phyloP scores from a whole-genome alignment of 2,797 vertebrate genomes.

The Hoplostethus atlanticus region DNA sequence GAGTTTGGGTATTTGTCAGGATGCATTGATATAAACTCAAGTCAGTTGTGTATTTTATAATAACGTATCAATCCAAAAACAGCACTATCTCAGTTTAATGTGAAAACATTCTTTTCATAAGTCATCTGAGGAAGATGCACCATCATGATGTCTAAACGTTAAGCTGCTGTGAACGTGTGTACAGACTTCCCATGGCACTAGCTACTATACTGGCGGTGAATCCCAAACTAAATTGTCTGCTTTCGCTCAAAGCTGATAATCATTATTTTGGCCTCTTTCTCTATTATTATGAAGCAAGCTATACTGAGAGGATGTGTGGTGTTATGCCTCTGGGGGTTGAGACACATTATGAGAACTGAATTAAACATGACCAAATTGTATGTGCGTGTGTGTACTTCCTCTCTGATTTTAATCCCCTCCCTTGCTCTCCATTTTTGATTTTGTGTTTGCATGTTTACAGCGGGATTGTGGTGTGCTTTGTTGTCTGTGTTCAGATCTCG shows the following conservation, averaged over 20 bases:
- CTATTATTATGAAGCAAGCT: too few species aligned
- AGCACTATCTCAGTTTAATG: neutral
- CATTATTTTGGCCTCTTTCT: too few species aligned
- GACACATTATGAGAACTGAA: neutral
- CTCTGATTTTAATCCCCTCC: neutral
- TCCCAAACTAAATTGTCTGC: neutral
- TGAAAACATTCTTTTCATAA: neutral
- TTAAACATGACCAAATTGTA: conserved; percentile 5
- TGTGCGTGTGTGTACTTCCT: neutral
- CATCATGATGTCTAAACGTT: too few species aligned
- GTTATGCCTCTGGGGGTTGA: neutral
- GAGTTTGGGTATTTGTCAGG: neutral
- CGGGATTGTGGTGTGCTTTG: conserved; percentile 4
- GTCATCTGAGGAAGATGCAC: too few species aligned
- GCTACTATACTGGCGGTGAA: neutral
- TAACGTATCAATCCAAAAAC: neutral
- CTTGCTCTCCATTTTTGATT: neutral
- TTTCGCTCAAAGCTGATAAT: neutral
- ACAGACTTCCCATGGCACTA: neutral
- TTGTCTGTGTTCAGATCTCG: conserved; percentile 1
- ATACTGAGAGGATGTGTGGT: too few species aligned
- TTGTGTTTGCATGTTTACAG: conserved; percentile 1
- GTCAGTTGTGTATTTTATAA: neutral
- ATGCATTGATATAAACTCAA: too few species aligned
- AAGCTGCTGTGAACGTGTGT: neutral